These are phyloP conservation scores for Oscheius myriophilus DNA, from an alignment of 2,888 invertebrate species.

Conservation along the genomic window DNA sequence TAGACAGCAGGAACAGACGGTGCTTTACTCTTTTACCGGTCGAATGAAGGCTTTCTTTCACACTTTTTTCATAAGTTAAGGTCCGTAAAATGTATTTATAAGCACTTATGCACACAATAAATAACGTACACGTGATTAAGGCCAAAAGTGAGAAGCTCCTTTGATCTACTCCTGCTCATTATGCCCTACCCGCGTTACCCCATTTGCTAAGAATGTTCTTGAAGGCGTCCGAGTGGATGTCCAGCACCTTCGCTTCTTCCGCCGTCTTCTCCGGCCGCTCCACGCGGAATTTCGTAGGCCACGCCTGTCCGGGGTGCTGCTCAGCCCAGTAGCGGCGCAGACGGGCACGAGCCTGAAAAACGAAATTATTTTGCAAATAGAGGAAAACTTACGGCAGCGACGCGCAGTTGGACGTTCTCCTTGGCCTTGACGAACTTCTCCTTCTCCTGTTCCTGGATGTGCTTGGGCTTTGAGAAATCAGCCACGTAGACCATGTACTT, in stretches of 20 bases:
- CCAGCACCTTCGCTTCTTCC: no score
- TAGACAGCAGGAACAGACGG: no score
- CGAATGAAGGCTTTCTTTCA: no score
- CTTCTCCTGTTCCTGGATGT: slow-evolving; percentile 5
- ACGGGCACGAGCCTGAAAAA: slow-evolving; percentile 55
- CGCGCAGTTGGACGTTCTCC: slow-evolving; percentile 7
- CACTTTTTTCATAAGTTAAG: no score
- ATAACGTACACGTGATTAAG: no score
- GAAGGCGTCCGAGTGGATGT: slow-evolving; percentile 15
- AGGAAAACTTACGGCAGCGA: slow-evolving; percentile 11
- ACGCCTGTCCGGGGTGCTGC: slow-evolving; percentile 35
- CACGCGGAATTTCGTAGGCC: slow-evolving; percentile 27
- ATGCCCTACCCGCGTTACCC: slow-evolving; percentile 6
- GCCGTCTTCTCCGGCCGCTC: background rate
- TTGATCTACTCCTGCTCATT: no score
- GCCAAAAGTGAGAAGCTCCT: no score
- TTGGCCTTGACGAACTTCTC: slow-evolving; percentile 6
- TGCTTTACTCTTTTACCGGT: no score
- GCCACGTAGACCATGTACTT: slow-evolving; percentile 26
- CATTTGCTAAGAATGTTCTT: slow-evolving; percentile 15
- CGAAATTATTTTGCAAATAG: background rate
- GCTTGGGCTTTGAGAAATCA: slow-evolving; percentile 6
- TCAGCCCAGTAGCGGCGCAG: slow-evolving; percentile 56
- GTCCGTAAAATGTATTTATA: no score
- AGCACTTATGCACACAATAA: no score